Percentiles rank a stretch among this genome's conserved stretches.
Conservation (phyloP, 1,140 invertebrate genomes). For the Diorhabda carinulata region DNA sequence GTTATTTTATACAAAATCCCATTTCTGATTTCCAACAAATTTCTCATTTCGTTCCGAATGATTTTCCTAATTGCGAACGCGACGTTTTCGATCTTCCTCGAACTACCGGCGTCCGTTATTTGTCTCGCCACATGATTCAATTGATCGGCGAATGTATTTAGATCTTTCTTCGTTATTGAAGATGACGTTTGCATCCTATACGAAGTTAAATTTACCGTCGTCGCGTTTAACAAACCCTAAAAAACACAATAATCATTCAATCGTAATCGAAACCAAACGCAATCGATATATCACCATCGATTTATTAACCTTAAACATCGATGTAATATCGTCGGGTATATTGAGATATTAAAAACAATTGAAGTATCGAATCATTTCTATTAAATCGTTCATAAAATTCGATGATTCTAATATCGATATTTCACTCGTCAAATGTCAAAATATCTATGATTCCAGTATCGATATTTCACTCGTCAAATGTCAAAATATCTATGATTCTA, state of each 20-base stretch:
- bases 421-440: too few relatives aligned
- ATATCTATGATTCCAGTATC: too few relatives aligned
- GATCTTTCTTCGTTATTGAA: constrained; percentile 67
- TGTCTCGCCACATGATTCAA: constrained; percentile 68
- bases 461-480: too few relatives aligned
- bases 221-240: constrained; percentile 55
- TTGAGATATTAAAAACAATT: too few relatives aligned
- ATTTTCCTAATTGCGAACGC: constrained; percentile 61
- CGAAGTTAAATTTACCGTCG: constrained; percentile 63
- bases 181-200: constrained; percentile 59
- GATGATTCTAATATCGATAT: too few relatives aligned
- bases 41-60: constrained; percentile 59
- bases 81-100: constrained; percentile 62
- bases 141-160: constrained; percentile 69
- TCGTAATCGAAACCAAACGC: too few relatives aligned
- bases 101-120: constrained; percentile 62
- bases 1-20: constrained; percentile 71
- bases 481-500: too few relatives aligned
- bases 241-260: neutral
- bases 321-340: too few relatives aligned
- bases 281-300: too few relatives aligned
- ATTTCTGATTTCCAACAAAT: constrained; percentile 64
- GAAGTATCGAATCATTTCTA: too few relatives aligned
- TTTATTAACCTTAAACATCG: too few relatives aligned
- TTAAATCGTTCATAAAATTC: too few relatives aligned